A percentile compares a stretch with the other conserved stretches of the same genome.
These are phyloP conservation scores for Actinostola sp. DNA, from an alignment of 92 coral and sea anemone genomes.

Conservation along the genomic window DNA sequence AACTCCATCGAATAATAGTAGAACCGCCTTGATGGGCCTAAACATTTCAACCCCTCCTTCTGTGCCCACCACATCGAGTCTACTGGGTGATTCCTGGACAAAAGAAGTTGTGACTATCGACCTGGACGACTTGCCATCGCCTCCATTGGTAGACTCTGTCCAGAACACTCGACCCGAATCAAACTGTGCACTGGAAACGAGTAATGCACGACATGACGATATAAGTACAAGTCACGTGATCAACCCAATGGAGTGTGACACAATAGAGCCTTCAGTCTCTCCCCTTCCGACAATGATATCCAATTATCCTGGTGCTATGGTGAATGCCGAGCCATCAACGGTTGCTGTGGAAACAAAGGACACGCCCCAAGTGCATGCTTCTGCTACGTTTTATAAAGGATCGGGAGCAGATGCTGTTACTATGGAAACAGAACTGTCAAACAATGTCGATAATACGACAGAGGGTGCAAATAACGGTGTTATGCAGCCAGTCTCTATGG, in stretches of 20 bases:
- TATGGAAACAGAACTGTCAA: constrained; percentile 4
- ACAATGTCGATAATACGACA: background rate
- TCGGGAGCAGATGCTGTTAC: background rate
- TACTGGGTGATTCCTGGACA: too few relatives aligned
- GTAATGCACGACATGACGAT: too few relatives aligned
- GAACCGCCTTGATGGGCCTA: background rate
- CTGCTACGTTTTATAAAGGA: background rate
- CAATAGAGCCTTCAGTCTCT: background rate
- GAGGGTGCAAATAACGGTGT: too few relatives aligned
- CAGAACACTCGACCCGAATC: background rate
- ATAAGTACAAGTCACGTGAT: constrained; percentile 4
- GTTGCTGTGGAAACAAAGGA: constrained; percentile 14
- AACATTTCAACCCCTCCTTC: background rate
- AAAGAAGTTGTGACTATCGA: constrained; percentile 61
- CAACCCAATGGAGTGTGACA: background rate
- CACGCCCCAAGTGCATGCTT: background rate
- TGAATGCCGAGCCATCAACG: background rate
- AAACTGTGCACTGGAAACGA: too few relatives aligned
- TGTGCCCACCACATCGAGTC: too few relatives aligned
- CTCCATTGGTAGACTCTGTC: background rate
- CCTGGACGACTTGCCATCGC: constrained; percentile 71
- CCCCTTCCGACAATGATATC: constrained; percentile 4
- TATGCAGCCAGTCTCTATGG: background rate
- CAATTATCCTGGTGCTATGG: background rate
- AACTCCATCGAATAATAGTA: background rate